Percentiles rank a stretch among this genome's conserved stretches.
Conservation (phyloP, 2,888 invertebrate genomes). For the Polymixis lichenea region DNA sequence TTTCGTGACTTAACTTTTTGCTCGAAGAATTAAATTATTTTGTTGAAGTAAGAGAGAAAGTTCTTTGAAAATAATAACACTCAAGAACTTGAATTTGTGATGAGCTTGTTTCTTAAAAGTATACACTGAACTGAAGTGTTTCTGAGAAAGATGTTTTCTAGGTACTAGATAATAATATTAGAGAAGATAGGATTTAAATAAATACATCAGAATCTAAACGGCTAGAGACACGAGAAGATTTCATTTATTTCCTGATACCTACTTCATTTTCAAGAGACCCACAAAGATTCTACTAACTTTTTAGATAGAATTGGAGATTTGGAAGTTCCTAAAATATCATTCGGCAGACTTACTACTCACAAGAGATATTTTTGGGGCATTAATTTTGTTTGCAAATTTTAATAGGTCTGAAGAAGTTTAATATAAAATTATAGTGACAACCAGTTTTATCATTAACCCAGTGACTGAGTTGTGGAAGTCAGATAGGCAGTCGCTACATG, state of each 20-base stretch:
- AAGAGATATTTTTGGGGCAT: not conserved
- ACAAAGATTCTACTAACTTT: not conserved
- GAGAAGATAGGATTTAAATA: not conserved
- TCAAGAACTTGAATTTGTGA: conserved; percentile 1
- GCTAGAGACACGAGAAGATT: not conserved
- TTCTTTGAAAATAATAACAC: not conserved
- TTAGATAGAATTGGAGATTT: not conserved
- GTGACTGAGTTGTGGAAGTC: not conserved
- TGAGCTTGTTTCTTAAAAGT: conserved; percentile 2
- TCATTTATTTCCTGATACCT: not conserved
- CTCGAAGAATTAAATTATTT: conserved; percentile 4
- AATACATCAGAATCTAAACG: not conserved
- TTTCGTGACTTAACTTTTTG: not conserved
- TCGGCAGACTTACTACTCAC: not conserved
- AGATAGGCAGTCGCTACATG: not conserved
- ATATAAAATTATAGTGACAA: not conserved
- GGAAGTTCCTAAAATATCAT: not conserved
- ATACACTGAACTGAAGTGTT: conserved; percentile 4
- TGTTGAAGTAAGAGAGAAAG: not conserved
- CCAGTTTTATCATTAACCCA: not conserved
- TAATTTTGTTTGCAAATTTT: not conserved
- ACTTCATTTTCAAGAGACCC: not conserved
- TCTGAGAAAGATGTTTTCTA: conserved; percentile 5
- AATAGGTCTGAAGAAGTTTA: not conserved
- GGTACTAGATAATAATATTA: not conserved